Evolutionary conservation across 2,888 invertebrate genomes (phyloP).

Genomic region (Cerastoderma edule): DNA sequence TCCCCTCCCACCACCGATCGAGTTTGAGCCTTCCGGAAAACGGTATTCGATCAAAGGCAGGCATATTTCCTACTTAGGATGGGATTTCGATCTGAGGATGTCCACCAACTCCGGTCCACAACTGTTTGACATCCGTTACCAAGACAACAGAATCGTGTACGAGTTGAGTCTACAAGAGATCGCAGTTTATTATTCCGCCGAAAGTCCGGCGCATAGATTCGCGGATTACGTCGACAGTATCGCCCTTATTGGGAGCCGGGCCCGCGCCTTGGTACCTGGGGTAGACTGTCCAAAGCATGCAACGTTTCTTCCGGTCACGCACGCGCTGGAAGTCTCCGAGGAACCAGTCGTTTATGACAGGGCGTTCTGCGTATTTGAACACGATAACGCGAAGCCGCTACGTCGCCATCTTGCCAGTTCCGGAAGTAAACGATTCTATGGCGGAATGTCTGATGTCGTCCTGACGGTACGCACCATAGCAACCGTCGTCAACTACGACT

Average conservation of each 20-base stretch:
- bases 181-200: constrained; percentile 74
- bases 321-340: constrained; percentile 48
- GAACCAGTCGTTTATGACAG: constrained; percentile 46
- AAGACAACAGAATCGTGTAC: constrained; percentile 74
- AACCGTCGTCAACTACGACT: constrained; percentile 77
- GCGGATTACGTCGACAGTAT: constrained; percentile 73
- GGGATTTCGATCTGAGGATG: constrained; percentile 77
- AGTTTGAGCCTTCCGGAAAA: constrained; percentile 75
- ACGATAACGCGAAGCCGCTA: constrained; percentile 73
- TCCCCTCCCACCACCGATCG: constrained; percentile 60
- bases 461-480: constrained; percentile 69
- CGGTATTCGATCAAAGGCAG: constrained; percentile 75
- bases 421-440: constrained; percentile 59
- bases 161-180: constrained; percentile 79
- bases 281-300: constrained; percentile 78
- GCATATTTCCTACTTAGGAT: constrained; percentile 74
- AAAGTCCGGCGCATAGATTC: constrained; percentile 60
- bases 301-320: constrained; percentile 63
- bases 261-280: constrained; percentile 72
- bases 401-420: constrained; percentile 70
- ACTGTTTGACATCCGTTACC: constrained; percentile 71
- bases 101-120: constrained; percentile 71
- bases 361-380: constrained; percentile 78
- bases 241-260: constrained; percentile 65
- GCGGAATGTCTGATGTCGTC: constrained; percentile 70